Evolutionary conservation across 1,140 invertebrate species (phyloP).

Genomic region (Aphis craccivora): DNA sequence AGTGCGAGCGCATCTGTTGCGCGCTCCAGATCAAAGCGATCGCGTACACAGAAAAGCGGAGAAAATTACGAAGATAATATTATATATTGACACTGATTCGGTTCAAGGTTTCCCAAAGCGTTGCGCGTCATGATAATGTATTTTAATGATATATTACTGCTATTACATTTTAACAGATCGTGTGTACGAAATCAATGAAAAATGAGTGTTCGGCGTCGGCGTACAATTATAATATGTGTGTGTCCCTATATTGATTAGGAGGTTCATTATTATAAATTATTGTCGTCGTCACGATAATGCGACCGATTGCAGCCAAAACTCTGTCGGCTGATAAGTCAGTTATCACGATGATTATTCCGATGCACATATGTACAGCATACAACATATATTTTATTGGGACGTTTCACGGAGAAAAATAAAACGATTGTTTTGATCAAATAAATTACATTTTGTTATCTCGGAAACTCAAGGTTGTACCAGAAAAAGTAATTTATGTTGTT

Average conservation of each 20-base stretch:
- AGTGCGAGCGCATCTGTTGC: neutral
- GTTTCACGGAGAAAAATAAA: constrained; percentile 30
- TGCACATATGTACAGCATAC: neutral
- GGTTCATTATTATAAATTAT: neutral
- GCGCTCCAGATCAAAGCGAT: neutral
- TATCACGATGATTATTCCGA: neutral
- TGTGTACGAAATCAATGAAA: neutral
- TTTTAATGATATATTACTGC: neutral
- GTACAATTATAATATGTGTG: neutral
- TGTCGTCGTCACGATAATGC: neutral
- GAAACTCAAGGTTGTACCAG: neutral
- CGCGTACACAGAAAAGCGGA: neutral
- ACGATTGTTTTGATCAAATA: constrained; percentile 38
- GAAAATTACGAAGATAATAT: neutral
- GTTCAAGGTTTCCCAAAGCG: constrained; percentile 33
- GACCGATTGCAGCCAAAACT: neutral
- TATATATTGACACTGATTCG: neutral
- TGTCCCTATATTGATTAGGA: neutral
- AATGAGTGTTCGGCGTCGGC: neutral
- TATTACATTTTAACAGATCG: neutral
- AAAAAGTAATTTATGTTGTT: neutral
- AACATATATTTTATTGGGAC: neutral
- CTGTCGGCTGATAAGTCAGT: neutral
- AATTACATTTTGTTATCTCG: neutral
- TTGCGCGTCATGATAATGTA: neutral